phyloP scores from a whole-genome alignment of 2,888 invertebrate genomes.

The Drosophila suboccidentalis region DNA sequence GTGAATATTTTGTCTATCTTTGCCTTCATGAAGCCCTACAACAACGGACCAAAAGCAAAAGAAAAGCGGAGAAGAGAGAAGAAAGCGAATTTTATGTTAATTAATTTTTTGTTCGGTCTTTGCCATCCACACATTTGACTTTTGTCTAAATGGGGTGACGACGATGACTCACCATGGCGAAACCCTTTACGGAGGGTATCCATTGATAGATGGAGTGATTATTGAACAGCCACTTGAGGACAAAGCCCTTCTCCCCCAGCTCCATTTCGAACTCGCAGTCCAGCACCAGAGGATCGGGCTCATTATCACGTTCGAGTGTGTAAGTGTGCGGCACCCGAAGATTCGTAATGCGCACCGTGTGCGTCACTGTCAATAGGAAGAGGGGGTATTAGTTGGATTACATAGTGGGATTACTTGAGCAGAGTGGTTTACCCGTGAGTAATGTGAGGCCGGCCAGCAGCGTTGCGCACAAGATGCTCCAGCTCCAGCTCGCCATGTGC shows the following conservation, averaged over 20 bases:
- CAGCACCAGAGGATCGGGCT: conserved; percentile 84
- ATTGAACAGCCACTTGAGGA: conserved; percentile 85
- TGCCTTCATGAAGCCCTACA: conserved; percentile 85
- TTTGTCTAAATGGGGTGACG: conserved; percentile 19
- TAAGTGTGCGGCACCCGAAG: conserved; percentile 85
- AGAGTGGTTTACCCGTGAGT: conserved; percentile 69
- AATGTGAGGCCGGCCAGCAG: conserved; percentile 82
- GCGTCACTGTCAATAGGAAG: conserved; percentile 70
- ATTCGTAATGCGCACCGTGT: conserved; percentile 85
- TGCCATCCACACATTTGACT: conserved; percentile 22
- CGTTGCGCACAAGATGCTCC: conserved; percentile 76
- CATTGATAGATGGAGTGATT: conserved; percentile 86
- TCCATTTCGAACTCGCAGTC: conserved; percentile 85
- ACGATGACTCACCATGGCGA: conserved; percentile 83
- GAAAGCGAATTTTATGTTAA: conserved; percentile 71
- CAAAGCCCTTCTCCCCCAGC: conserved; percentile 84
- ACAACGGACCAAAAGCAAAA: conserved; percentile 4
- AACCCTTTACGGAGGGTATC: conserved; percentile 85
- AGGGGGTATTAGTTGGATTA: background rate
- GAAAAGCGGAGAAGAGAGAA: conserved; percentile 15
- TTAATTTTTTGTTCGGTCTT: conserved; percentile 59
- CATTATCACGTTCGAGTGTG: conserved; percentile 83
- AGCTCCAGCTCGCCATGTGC: conserved; percentile 82
- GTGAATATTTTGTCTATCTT: conserved; percentile 85
- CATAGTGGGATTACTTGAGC: background rate